These are phyloP conservation scores for Delia radicum DNA, from an alignment of 1,140 invertebrate genomes.

Conservation along the genomic window DNA sequence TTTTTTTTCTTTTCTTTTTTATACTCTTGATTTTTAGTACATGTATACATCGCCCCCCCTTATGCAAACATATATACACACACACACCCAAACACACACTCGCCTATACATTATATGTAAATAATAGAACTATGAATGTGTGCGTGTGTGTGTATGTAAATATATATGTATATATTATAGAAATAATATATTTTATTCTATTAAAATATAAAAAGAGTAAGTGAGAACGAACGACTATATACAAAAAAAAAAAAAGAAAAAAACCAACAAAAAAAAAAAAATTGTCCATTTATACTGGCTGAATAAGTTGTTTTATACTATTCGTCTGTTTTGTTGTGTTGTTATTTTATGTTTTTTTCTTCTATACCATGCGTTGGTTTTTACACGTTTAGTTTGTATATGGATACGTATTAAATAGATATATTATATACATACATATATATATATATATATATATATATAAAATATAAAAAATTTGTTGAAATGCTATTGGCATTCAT, in stretches of 20 bases:
- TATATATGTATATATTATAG: not conserved
- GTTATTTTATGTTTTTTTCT: not conserved
- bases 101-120: too few species aligned
- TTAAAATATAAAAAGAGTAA: conserved; percentile 26
- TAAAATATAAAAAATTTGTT: not conserved
- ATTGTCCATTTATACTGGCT: not conserved
- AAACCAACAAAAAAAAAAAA: not conserved
- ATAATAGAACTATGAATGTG: not conserved
- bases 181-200: conserved; percentile 26
- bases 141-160: conserved; percentile 1
- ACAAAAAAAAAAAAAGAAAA: not conserved
- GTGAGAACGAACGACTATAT: conserved; percentile 15
- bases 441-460: not conserved
- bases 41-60: not conserved
- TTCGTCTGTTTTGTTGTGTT: conserved; percentile 1
- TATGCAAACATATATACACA: not conserved
- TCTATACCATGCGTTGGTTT: not conserved
- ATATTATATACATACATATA: not conserved
- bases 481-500: not conserved
- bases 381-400: conserved; percentile 7
- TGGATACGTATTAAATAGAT: not conserved
- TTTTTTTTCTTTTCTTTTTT: not conserved
- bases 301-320: conserved; percentile 3
- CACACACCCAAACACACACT: not conserved
- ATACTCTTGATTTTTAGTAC: not conserved